Evolutionary conservation across 1,140 invertebrate species (phyloP).

Genomic region (Homalodisca vitripennis): DNA sequence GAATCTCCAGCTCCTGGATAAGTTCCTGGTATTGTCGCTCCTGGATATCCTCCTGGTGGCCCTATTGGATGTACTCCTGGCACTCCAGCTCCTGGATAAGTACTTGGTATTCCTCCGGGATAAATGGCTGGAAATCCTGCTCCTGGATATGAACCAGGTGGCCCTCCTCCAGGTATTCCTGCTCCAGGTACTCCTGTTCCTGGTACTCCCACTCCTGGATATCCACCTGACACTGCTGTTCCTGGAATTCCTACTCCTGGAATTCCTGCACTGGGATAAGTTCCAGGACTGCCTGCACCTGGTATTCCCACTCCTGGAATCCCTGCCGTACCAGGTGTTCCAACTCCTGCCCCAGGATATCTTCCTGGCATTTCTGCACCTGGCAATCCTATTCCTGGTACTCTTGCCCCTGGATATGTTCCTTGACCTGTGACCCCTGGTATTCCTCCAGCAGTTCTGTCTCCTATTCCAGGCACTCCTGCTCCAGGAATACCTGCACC

Average conservation of each 20-base stretch:
- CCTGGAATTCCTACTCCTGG: conserved; percentile 25
- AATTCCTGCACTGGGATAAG: conserved; percentile 1
- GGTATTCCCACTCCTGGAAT: conserved; percentile 29
- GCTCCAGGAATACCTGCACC: conserved; percentile 28
- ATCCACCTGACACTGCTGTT: background rate
- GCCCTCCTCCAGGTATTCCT: conserved; percentile 18
- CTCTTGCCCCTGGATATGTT: too few species aligned
- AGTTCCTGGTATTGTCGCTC: conserved; percentile 27
- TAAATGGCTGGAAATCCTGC: background rate
- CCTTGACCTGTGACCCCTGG: too few species aligned
- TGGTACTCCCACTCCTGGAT: conserved; percentile 11
- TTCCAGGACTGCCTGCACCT: conserved; percentile 20
- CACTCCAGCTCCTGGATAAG: background rate
- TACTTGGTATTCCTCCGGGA: background rate
- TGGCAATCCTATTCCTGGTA: background rate
- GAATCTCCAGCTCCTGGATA: conserved; percentile 31
- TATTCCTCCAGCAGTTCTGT: conserved; percentile 26
- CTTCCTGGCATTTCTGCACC: conserved; percentile 22
- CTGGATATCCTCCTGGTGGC: conserved; percentile 36
- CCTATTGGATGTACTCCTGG: conserved; percentile 19
- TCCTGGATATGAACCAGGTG: conserved; percentile 4
- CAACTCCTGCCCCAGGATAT: conserved; percentile 26
- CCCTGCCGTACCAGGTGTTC: conserved; percentile 2
- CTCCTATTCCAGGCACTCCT: background rate
- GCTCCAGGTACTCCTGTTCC: conserved; percentile 1